Percentiles rank a stretch among this genome's conserved stretches.
phyloP scores from a whole-genome alignment of 2,113 vertebrate genomes.

The Carassius auratus region DNA sequence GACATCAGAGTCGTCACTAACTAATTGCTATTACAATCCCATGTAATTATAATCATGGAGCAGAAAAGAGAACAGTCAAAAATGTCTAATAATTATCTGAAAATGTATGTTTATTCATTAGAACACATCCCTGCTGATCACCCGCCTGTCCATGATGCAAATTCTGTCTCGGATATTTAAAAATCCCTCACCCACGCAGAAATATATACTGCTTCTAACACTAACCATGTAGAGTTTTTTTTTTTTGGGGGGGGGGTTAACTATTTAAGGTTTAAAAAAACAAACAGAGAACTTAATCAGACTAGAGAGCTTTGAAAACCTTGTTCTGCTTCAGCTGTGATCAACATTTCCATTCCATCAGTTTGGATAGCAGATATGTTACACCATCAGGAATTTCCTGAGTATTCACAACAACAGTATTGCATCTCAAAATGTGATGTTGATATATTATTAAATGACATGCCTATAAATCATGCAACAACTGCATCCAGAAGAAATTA shows the following conservation, averaged over 20 bases:
- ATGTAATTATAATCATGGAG: slow-evolving; percentile 57
- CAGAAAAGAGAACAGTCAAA: slow-evolving; percentile 59
- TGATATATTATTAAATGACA: slow-evolving; percentile 3
- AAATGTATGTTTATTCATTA: slow-evolving; percentile 64
- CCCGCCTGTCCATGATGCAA: slow-evolving; percentile 54
- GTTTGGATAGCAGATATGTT: neutral
- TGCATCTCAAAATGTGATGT: neutral
- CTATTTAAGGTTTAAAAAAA: neutral
- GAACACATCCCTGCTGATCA: slow-evolving; percentile 63
- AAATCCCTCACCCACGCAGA: slow-evolving; percentile 37
- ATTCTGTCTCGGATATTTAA: slow-evolving; percentile 55
- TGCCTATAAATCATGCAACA: neutral
- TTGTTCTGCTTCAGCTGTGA: neutral
- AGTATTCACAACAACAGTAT: neutral
- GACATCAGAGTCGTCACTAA: slow-evolving; percentile 41
- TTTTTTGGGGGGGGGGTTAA: too few species aligned
- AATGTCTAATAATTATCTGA: slow-evolving; percentile 66
- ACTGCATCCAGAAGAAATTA: neutral
- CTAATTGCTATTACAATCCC: slow-evolving; percentile 34
- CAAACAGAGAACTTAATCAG: neutral
- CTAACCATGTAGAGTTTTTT: neutral
- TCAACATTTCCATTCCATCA: neutral
- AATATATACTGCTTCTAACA: neutral
- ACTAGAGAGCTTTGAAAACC: slow-evolving; percentile 20
- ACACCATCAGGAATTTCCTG: neutral